Conservation (phyloP, 1,140 invertebrate genomes). For the Coboldia fuscipes region DNA sequence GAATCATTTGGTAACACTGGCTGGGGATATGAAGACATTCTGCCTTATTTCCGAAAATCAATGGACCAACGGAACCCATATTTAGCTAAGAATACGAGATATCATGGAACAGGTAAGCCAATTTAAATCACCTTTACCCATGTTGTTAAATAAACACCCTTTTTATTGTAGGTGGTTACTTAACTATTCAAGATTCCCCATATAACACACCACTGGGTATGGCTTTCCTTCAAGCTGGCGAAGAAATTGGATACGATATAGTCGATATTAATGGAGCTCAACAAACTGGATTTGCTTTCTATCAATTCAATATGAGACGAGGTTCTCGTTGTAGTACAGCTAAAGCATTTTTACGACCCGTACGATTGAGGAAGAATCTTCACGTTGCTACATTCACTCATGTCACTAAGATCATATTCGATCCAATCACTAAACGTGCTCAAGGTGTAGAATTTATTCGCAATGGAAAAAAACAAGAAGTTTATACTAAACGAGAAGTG, state of each 20-base stretch:
- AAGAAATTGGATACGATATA: conserved; percentile 77
- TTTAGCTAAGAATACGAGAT: conserved; percentile 40
- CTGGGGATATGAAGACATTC: conserved; percentile 72
- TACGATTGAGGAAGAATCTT: conserved; percentile 45
- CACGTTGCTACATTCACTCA: conserved; percentile 53
- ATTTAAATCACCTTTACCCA: not conserved
- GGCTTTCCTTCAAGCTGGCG: conserved; percentile 69
- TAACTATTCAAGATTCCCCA: conserved; percentile 58
- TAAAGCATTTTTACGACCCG: conserved; percentile 60
- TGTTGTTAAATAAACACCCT: not conserved
- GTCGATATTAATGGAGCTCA: conserved; percentile 52
- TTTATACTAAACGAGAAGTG: conserved; percentile 52
- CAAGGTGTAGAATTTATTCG: conserved; percentile 58
- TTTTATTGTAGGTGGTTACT: conserved; percentile 38
- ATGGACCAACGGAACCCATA: conserved; percentile 68
- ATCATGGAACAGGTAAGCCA: conserved; percentile 41
- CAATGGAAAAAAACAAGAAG: conserved; percentile 35
- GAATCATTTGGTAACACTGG: conserved; percentile 63
- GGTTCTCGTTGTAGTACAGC: conserved; percentile 54
- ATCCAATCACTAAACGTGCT: conserved; percentile 40
- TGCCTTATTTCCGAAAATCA: conserved; percentile 75
- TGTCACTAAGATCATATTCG: conserved; percentile 55
- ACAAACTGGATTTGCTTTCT: conserved; percentile 62
- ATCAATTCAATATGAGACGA: conserved; percentile 61
- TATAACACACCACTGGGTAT: conserved; percentile 61